Percentiles rank a stretch among this genome's conserved stretches.
Conservation (phyloP, 2,888 invertebrate genomes). For the Thymelicus lineola region DNA sequence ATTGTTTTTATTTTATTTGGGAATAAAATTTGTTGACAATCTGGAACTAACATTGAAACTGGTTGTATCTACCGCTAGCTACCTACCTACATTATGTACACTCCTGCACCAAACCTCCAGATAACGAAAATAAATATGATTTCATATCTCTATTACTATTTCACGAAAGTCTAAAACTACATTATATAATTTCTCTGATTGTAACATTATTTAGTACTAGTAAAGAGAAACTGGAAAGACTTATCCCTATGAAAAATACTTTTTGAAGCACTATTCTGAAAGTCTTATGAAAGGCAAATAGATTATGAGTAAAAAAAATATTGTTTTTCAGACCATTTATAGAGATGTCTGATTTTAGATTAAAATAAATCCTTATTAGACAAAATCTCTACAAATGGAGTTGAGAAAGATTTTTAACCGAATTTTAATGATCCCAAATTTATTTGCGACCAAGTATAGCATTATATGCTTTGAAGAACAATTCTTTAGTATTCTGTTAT, state of each 20-base stretch:
- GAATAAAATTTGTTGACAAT: conserved; percentile 76
- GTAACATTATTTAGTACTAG: conserved; percentile 52
- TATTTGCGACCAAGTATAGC: conserved; percentile 28
- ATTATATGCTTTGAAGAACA: conserved; percentile 39
- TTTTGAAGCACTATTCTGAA: conserved; percentile 30
- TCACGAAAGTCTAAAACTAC: conserved; percentile 59
- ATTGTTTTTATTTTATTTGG: conserved; percentile 70
- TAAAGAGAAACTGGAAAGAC: conserved; percentile 57
- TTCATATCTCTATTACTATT: conserved; percentile 57
- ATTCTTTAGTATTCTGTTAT: conserved; percentile 10
- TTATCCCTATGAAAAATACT: conserved; percentile 49
- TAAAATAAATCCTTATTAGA: not conserved
- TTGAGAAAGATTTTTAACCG: not conserved
- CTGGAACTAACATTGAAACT: conserved; percentile 58
- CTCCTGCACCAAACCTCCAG: conserved; percentile 46
- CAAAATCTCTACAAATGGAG: conserved; percentile 11
- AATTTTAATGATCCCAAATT: conserved; percentile 19
- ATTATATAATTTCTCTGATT: conserved; percentile 62
- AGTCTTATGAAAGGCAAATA: conserved; percentile 29
- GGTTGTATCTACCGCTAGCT: conserved; percentile 42
- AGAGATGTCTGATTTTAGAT: conserved; percentile 5
- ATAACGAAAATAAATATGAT: conserved; percentile 74
- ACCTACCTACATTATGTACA: conserved; percentile 62
- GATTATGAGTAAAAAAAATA: conserved; percentile 18
- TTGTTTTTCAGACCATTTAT: conserved; percentile 7